A percentile compares a stretch with the other conserved stretches of the same genome.
Evolutionary conservation across 2,113 vertebrate species (phyloP).

Genomic region (Lophura nycthemera): DNA sequence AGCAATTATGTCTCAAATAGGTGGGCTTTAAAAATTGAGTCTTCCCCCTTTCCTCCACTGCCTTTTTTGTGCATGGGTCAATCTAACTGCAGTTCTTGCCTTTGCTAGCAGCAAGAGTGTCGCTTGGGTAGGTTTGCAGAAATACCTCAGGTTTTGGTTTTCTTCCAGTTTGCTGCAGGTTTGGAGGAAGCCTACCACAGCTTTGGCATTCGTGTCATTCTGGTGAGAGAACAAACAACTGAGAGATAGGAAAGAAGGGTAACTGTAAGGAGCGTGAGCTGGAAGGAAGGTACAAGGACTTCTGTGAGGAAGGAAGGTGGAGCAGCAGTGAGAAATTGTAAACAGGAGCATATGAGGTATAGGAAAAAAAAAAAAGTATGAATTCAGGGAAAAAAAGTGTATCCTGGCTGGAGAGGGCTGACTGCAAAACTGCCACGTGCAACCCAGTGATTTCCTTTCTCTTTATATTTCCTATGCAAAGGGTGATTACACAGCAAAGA

Average conservation of each 20-base stretch:
- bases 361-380: not conserved
- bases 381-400: not conserved
- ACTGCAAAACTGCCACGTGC: not conserved
- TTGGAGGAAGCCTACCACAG: not conserved
- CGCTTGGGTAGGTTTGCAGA: not conserved
- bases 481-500: too few species aligned
- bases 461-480: not conserved
- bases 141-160: not conserved
- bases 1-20: constrained; percentile 35
- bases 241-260: not conserved
- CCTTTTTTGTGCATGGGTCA: not conserved
- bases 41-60: not conserved
- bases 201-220: not conserved
- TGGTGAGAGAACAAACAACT: not conserved
- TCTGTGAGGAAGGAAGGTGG: not conserved
- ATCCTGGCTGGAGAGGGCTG: not conserved
- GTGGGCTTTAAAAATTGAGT: not conserved
- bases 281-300: not conserved
- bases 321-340: not conserved
- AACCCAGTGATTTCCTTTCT: not conserved
- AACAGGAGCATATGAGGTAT: not conserved
- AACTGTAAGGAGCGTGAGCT: not conserved
- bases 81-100: not conserved
- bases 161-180: not conserved
- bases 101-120: constrained; percentile 8